phyloP scores from a whole-genome alignment of 2,113 vertebrate genomes.

The Spea multiplicata region DNA sequence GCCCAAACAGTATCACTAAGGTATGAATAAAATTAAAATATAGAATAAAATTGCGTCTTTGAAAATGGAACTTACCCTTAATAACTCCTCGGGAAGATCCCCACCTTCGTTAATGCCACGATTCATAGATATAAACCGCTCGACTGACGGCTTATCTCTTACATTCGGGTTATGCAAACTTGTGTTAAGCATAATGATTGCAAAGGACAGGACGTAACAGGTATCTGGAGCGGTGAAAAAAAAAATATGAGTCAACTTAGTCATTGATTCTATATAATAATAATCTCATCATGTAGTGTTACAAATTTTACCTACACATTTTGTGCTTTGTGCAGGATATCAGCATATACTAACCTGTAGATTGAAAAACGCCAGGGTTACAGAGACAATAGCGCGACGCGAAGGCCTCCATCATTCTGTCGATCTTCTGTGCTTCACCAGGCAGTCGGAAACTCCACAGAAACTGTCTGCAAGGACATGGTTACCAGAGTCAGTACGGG shows the following conservation, averaged over 20 bases:
- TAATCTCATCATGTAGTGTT: too few relatives aligned
- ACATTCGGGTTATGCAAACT: conserved; percentile 98
- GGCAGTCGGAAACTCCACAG: conserved; percentile 96
- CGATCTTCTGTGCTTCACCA: conserved; percentile 96
- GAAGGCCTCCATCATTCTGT: conserved; percentile 98
- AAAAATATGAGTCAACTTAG: too few relatives aligned
- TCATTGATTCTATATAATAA: too few relatives aligned
- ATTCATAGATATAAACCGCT: conserved; percentile 97
- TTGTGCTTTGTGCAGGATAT: too few relatives aligned
- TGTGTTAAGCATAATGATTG: conserved; percentile 97
- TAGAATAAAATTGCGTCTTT: background rate
- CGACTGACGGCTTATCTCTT: conserved; percentile 89
- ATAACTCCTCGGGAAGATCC: conserved; percentile 92
- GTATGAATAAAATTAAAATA: too few relatives aligned
- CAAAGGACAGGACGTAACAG: conserved; percentile 93
- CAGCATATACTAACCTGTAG: conserved; percentile 77
- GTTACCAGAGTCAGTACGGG: too few relatives aligned
- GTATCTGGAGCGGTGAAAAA: conserved; percentile 76
- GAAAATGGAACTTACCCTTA: conserved; percentile 73
- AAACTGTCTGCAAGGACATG: conserved; percentile 77
- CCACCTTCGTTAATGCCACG: conserved; percentile 96
- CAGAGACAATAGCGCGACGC: conserved; percentile 95
- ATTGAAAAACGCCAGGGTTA: conserved; percentile 96
- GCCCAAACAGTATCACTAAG: too few relatives aligned
- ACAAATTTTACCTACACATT: too few relatives aligned